Evolutionary conservation across 2,888 invertebrate species (phyloP), one percentile per base, ranked within the genome.

Genomic region (Keiferia lycopersicella): DNA sequence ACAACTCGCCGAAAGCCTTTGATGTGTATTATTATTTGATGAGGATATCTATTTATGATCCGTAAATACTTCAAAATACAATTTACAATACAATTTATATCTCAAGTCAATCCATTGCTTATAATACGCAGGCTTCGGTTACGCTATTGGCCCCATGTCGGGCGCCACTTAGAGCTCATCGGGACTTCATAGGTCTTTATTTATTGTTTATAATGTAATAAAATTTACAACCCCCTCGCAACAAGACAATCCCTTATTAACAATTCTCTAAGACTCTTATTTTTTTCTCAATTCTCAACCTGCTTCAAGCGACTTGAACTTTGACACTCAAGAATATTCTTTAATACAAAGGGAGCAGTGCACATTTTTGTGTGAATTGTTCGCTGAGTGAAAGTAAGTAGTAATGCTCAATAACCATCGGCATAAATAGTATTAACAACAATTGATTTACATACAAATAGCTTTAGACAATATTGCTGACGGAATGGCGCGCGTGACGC

Each of bases 361-460:
- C 72, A 73, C 63, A 65, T 68, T 78, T 79, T 84, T 65, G 79
- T 63, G 66, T 73, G 2, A 41, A 53, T 67, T 67, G 69, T 73
- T 75, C 72, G 67, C 59, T 66, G 69, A 67, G 79, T 73, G 80
- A 82, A 83, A 86, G 86, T 87, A 82, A 86, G 80, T 87, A 87
- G 88, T 87, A 81, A 86, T 84, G 88, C 88, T 86, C 89, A 85
- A 89, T 90, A 89, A 90, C 88, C 88, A 86, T 87, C 82, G 87
- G 73, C 87, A 89, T 89, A 91, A 90, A 91, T 90, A 90, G 89
- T 88, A 90, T 91, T 91, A 90, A 90, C 89, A 90, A 90, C 90
- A 88, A 91, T 89, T 88, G 91, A 91, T 91, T 91, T 89, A 89
- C 91, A 91, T 91, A 91, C 91, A 91, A 90, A 91, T 91, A 90